Conservation (phyloP, 1,140 invertebrate species). For the Diuraphis noxia region DNA sequence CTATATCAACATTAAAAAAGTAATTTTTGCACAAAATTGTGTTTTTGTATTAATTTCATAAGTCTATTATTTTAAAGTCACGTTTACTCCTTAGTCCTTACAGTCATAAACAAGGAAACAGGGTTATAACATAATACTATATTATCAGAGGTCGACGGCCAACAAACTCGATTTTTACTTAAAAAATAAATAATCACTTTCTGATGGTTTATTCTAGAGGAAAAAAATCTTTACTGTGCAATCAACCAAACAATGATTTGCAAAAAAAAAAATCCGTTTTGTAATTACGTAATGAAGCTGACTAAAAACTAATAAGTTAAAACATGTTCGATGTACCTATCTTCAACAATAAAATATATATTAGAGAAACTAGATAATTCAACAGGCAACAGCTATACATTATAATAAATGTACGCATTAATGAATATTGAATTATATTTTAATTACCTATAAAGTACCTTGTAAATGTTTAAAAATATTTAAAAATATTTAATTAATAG, state of each 20-base stretch:
- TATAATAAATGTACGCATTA: not conserved
- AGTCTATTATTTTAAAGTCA: conserved; percentile 23
- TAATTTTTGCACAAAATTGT: not conserved
- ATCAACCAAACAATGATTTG: conserved; percentile 27
- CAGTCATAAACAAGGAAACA: not conserved
- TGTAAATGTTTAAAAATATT: not conserved
- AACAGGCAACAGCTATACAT: not conserved
- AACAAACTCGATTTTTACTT: not conserved
- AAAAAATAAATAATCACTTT: conserved; percentile 39
- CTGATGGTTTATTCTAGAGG: not conserved
- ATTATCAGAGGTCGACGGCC: conserved; percentile 31
- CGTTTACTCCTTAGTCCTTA: not conserved
- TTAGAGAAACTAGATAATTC: not conserved
- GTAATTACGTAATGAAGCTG: conserved; percentile 9
- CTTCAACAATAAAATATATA: not conserved
- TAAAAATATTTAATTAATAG: not conserved
- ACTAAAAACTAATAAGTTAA: not conserved
- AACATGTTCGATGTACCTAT: not conserved
- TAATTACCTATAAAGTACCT: not conserved
- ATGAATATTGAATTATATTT: not conserved
- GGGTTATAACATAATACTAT: not conserved
- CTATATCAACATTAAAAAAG: not conserved
- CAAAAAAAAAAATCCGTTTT: not conserved
- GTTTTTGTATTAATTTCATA: not conserved
- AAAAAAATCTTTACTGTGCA: conserved; percentile 12